Evolutionary conservation across 2,113 vertebrate species (phyloP).

Genomic region (Galemys pyrenaicus): DNA sequence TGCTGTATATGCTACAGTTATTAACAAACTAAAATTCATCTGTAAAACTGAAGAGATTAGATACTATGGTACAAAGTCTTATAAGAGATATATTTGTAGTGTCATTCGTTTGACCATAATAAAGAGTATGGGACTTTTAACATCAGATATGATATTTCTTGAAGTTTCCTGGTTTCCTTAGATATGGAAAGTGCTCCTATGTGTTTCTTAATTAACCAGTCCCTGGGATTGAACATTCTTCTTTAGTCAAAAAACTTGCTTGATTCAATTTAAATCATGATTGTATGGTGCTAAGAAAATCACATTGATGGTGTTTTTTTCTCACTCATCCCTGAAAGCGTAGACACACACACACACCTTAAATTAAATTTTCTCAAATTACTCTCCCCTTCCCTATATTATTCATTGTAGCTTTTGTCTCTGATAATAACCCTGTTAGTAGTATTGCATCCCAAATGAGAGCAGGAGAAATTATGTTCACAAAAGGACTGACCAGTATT

Average conservation of each 20-base stretch:
- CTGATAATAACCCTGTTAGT: conserved; percentile 5
- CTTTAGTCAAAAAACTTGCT: neutral
- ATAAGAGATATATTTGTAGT: neutral
- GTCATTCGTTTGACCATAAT: neutral
- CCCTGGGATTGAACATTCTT: neutral
- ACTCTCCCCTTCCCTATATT: neutral
- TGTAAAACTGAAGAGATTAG: neutral
- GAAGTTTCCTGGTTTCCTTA: neutral
- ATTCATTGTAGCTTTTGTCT: neutral
- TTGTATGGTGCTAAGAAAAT: neutral
- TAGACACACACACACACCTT: neutral
- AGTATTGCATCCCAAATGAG: neutral
- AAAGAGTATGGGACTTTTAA: neutral
- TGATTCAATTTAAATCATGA: neutral
- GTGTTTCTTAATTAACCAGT: neutral
- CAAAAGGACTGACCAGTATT: neutral
- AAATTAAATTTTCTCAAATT: neutral
- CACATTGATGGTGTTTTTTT: neutral
- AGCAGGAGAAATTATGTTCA: neutral
- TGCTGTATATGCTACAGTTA: neutral
- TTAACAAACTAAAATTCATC: neutral
- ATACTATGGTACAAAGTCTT: neutral
- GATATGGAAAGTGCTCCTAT: neutral
- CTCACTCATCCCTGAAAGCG: neutral
- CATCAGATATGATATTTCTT: neutral